These are phyloP conservation scores for Tridacna crocea DNA, from an alignment of 2,888 invertebrate genomes.

Conservation along the genomic window DNA sequence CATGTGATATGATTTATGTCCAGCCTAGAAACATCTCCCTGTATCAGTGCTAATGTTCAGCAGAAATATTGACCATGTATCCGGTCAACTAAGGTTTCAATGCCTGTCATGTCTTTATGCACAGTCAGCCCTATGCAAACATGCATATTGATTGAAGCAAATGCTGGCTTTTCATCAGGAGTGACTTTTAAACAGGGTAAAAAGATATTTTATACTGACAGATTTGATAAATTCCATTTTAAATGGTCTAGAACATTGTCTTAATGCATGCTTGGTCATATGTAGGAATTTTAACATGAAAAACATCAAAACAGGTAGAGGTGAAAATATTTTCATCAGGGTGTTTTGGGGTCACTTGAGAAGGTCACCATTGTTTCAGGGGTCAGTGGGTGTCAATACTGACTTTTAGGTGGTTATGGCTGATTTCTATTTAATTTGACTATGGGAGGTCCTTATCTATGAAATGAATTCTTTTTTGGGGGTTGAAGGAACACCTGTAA, in stretches of 20 bases:
- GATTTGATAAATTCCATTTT: conserved; percentile 30
- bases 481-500: no score
- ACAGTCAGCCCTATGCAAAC: neutral
- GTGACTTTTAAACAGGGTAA: neutral
- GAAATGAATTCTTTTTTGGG: no score
- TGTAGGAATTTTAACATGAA: conserved; percentile 18
- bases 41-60: neutral
- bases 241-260: conserved; percentile 25
- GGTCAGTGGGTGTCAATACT: conserved; percentile 24
- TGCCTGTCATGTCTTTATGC: conserved; percentile 3
- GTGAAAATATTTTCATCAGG: conserved; percentile 22
- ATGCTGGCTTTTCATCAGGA: neutral
- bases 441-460: neutral
- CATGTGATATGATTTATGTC: conserved; percentile 19
- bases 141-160: conserved; percentile 2
- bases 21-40: neutral
- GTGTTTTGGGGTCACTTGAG: conserved; percentile 4
- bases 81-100: conserved; percentile 15
- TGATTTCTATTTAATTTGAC: neutral
- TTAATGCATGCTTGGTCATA: conserved; percentile 30
- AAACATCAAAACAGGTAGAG: conserved; percentile 3
- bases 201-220: conserved; percentile 15
- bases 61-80: conserved; percentile 10
- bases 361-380: conserved; percentile 27
- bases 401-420: conserved; percentile 6